Percentiles rank a stretch among this genome's conserved stretches.
phyloP scores from a whole-genome alignment of 2,888 invertebrate species.

The Trichopria drosophilae region DNA sequence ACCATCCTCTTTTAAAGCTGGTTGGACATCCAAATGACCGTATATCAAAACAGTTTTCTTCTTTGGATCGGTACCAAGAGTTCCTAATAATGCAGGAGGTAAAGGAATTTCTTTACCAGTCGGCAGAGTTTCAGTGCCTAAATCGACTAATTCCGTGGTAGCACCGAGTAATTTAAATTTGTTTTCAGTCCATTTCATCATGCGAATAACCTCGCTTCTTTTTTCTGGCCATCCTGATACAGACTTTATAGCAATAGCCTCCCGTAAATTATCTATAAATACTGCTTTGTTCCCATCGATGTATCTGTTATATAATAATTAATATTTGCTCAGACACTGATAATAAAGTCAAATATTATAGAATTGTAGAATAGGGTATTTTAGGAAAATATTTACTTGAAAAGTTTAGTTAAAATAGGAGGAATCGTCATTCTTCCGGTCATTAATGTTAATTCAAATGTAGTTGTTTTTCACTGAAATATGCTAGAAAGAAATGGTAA shows the following conservation, averaged over 20 bases:
- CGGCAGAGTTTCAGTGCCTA: constrained; percentile 75
- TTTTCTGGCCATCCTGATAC: constrained; percentile 89
- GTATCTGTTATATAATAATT: constrained; percentile 61
- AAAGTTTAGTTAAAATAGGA: background rate
- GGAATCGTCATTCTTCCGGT: background rate
- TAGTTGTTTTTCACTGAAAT: background rate
- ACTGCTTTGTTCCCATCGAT: constrained; percentile 76
- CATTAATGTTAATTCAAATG: background rate
- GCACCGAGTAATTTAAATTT: constrained; percentile 73
- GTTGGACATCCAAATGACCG: constrained; percentile 98
- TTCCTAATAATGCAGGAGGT: constrained; percentile 83
- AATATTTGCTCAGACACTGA: background rate
- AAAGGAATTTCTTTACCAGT: constrained; percentile 74
- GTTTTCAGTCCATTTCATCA: constrained; percentile 81
- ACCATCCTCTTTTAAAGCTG: constrained; percentile 87
- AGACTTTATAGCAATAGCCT: constrained; percentile 89
- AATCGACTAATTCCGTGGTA: constrained; percentile 70
- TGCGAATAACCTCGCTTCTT: constrained; percentile 76
- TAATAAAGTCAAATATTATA: background rate
- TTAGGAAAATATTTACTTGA: background rate
- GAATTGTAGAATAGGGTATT: background rate
- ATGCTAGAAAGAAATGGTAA: background rate
- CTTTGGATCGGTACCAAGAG: constrained; percentile 72
- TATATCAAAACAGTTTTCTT: constrained; percentile 94
- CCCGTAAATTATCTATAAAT: constrained; percentile 77